Conservation (phyloP, 2,113 vertebrate species). For the Suricata suricatta region DNA sequence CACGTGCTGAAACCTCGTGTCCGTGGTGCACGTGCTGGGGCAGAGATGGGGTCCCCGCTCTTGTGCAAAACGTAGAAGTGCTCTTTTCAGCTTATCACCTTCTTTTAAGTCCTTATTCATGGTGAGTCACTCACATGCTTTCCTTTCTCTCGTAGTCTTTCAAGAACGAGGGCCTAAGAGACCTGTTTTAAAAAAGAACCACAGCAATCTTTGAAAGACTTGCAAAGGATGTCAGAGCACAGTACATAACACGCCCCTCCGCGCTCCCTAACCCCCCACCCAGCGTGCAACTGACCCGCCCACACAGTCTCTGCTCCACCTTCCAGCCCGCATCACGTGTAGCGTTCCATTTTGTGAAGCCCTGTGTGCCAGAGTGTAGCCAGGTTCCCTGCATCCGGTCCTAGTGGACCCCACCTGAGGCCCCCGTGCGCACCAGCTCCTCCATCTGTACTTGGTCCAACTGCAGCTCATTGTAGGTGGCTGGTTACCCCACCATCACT, state of each 20-base stretch:
- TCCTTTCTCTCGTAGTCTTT: conserved; percentile 72
- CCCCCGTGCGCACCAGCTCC: conserved; percentile 73
- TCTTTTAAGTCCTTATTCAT: not conserved
- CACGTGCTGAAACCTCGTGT: not conserved
- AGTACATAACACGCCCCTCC: conserved; percentile 72
- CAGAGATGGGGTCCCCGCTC: not conserved
- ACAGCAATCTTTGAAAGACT: conserved; percentile 84
- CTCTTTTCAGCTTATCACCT: not conserved
- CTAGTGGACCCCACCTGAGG: conserved; percentile 69
- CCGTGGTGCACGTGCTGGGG: not conserved
- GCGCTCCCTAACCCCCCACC: not conserved
- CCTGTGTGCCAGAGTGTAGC: conserved; percentile 84
- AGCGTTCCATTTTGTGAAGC: conserved; percentile 88
- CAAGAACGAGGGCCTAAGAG: conserved; percentile 75
- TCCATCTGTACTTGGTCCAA: conserved; percentile 84
- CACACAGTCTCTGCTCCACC: conserved; percentile 75
- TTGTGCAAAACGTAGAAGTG: not conserved
- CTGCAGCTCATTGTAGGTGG: conserved; percentile 85
- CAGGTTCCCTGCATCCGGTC: conserved; percentile 76
- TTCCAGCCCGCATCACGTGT: conserved; percentile 80
- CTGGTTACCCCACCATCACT: conserved; percentile 85
- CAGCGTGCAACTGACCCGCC: conserved; percentile 59
- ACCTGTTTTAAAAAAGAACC: conserved; percentile 82
- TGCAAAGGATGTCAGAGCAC: conserved; percentile 88
- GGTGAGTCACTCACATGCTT: conserved; percentile 31